phyloP scores from a whole-genome alignment of 2,113 vertebrate genomes.

The Zosterops hypoxanthus region DNA sequence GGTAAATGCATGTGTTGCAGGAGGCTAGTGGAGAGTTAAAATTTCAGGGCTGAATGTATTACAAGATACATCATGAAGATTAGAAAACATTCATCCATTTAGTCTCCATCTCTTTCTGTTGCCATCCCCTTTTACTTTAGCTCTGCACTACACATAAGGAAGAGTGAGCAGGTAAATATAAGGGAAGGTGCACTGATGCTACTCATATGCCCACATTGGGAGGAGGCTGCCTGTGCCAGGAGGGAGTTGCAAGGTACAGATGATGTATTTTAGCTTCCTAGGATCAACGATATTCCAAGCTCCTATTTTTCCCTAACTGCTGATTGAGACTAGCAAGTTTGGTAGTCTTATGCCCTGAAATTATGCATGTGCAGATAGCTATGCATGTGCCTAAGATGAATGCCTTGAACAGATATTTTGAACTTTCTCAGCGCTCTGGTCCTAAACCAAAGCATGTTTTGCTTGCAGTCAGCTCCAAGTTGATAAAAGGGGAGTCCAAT shows the following conservation, averaged over 20 bases:
- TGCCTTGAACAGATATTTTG: not conserved
- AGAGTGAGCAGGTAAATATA: not conserved
- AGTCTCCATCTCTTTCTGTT: not conserved
- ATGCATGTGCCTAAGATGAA: not conserved
- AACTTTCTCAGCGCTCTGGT: not conserved
- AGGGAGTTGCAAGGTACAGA: not conserved
- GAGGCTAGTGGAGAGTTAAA: not conserved
- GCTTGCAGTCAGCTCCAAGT: not conserved
- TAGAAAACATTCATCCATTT: not conserved
- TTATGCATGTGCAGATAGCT: fast-evolving
- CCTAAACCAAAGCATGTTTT: not conserved
- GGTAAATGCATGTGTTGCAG: fast-evolving
- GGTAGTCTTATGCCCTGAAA: not conserved
- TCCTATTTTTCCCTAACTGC: not conserved
- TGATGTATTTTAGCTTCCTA: not conserved
- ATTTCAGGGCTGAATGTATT: not conserved
- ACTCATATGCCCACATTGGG: fast-evolving
- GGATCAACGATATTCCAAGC: not conserved
- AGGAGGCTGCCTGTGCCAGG: not conserved
- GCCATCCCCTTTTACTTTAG: not conserved
- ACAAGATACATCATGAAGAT: not conserved
- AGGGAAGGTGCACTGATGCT: not conserved
- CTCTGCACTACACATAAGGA: not conserved
- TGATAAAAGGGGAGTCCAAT: not conserved
- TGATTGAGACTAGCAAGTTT: not conserved